Conservation (phyloP, 2,888 invertebrate species). For the Spodoptera exigua region DNA sequence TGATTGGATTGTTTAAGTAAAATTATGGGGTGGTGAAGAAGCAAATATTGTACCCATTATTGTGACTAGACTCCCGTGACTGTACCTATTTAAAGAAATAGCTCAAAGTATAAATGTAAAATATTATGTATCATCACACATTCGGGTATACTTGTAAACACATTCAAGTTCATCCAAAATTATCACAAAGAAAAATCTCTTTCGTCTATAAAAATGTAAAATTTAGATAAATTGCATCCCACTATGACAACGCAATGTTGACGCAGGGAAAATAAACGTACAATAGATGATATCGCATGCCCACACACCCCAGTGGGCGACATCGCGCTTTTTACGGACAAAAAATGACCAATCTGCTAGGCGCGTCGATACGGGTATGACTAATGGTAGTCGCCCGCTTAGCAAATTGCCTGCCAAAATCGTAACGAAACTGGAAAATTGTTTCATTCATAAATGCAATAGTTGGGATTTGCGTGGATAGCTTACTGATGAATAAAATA, state of each 20-base stretch:
- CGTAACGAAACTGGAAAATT: constrained; percentile 86
- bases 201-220: constrained; percentile 46
- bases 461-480: constrained; percentile 79
- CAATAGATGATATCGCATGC: constrained; percentile 67
- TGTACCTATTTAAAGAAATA: too few species aligned
- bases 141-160: too few species aligned
- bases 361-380: constrained; percentile 84
- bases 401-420: constrained; percentile 86
- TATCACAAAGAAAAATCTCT: constrained; percentile 52
- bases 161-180: constrained; percentile 42
- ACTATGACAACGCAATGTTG: constrained; percentile 57
- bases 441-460: constrained; percentile 87
- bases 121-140: background rate
- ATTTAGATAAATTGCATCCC: constrained; percentile 54
- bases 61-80: too few species aligned
- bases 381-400: constrained; percentile 81
- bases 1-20: background rate
- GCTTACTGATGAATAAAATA: constrained; percentile 83
- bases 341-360: constrained; percentile 84
- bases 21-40: background rate
- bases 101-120: constrained; percentile 7
- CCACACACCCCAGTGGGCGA: constrained; percentile 73
- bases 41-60: too few species aligned
- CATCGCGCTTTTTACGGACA: constrained; percentile 72
- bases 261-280: constrained; percentile 55